These are phyloP conservation scores for Porites lutea DNA, from an alignment of 64 coral and sea anemone genomes.

Conservation along the genomic window DNA sequence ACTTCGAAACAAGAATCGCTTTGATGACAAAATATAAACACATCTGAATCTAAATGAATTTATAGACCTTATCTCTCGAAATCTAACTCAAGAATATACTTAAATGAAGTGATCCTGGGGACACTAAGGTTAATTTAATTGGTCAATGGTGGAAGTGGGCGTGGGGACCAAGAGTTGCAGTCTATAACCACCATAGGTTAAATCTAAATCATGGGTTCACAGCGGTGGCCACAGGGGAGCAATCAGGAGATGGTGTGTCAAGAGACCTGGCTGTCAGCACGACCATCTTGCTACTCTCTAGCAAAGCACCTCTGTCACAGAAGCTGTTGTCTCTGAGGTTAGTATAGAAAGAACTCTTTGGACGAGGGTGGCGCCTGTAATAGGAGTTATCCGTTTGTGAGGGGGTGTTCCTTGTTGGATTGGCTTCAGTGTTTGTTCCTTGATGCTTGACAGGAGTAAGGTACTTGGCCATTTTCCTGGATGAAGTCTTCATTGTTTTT, in stretches of 20 bases:
- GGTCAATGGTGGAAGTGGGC: no score
- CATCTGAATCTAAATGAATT: no score
- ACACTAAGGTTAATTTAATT: no score
- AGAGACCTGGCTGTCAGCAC: constrained; percentile 70
- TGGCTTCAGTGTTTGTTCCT: constrained; percentile 47
- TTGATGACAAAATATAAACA: no score
- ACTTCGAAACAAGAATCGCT: no score
- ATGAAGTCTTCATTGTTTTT: constrained; percentile 73
- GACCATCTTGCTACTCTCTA: constrained; percentile 72
- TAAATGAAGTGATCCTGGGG: no score
- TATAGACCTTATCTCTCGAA: no score
- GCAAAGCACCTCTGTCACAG: constrained; percentile 24
- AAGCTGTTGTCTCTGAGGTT: constrained; percentile 58
- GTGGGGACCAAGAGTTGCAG: no score
- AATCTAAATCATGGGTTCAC: not conserved
- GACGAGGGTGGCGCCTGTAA: not conserved
- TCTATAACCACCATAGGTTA: no score
- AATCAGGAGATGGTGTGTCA: constrained; percentile 62
- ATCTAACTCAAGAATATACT: no score
- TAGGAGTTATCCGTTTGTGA: constrained; percentile 56
- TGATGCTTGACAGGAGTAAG: constrained; percentile 63
- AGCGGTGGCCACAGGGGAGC: not conserved
- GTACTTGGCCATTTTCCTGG: constrained; percentile 84
- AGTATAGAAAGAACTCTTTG: constrained; percentile 48
- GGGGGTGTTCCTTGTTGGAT: constrained; percentile 38